Base-by-base conservation (phyloP, 2,797 vertebrate species). In the Emydoidea blandingii region DNA sequence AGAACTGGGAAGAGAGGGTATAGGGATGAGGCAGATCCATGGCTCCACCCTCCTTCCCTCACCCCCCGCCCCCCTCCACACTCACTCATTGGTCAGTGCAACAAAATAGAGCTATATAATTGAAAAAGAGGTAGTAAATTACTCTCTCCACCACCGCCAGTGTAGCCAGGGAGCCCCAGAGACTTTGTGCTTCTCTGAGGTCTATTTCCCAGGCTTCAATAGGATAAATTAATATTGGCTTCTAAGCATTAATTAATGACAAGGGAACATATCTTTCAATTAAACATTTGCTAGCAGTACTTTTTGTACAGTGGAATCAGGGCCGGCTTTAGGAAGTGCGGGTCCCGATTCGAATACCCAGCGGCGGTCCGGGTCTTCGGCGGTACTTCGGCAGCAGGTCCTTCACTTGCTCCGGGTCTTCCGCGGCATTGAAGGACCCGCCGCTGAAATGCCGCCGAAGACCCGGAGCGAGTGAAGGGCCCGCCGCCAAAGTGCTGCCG, bases 231-330 rank as follows among this genome's bases (percentile, higher is more conserved):
- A 95, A 88, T 96, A 96, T 93, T 92, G 86, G 96, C 95, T 93
- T 91, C n/a, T 93, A 87, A 91, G 86, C 83, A 93, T 96, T 92
- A 96, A 97, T 97, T 96, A 97, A 85, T 62, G 82, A 94, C 93
- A 94, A 94, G 56, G 78, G 94, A 88, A 78, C 83, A 18, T 93
- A 94, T 96, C 81, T 95, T 95, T 72, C 95, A 94, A 96, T 96
- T 91, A 93, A 95, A 97, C 94, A 92, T 95, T 97, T 95, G 97
- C 90, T 95, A 95, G 92, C 92, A 93, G 79, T 95, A 83, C 95
- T 91, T 96, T 96, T 96, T 90, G 83, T 94, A 52, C 92, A 96
- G 96, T 96, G 93, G 92, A 88, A 95, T 82, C 44, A 44, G 44
- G 44, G 47, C 47, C 47, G 10, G 47, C 47, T 47, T 47, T 47